These are phyloP conservation scores for Falco peregrinus DNA, from an alignment of 2,797 vertebrate species.

Conservation along the genomic window DNA sequence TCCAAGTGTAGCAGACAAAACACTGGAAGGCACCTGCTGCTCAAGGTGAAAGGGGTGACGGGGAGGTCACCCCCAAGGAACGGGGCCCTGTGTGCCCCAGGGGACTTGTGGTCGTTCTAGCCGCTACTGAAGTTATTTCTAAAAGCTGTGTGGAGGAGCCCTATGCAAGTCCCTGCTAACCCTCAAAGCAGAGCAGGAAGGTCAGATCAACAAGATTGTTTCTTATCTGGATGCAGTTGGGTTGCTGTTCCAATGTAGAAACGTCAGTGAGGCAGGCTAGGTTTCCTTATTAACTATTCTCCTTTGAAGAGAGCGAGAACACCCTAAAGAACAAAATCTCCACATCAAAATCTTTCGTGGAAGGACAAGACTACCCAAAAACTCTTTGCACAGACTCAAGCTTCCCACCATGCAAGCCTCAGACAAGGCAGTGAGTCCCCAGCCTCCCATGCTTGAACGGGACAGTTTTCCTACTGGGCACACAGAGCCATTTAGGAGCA, in stretches of 20 bases:
- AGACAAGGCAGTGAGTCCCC: not conserved
- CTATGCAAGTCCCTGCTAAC: not conserved
- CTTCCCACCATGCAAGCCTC: not conserved
- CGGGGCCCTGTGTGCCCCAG: accelerated
- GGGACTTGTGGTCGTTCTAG: not conserved
- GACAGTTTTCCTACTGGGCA: not conserved
- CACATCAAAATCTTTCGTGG: not conserved
- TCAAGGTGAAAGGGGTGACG: not conserved
- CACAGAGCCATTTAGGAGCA: not conserved
- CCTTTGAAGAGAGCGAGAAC: not conserved
- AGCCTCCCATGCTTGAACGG: accelerated
- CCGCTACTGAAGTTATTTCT: not conserved
- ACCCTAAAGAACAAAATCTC: not conserved
- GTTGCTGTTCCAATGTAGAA: not conserved
- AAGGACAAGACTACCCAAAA: not conserved
- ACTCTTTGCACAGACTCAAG: not conserved
- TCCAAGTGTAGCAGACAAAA: not conserved
- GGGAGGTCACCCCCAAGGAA: not conserved
- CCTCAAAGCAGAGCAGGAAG: not conserved
- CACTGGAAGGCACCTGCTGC: not conserved
- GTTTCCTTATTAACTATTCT: not conserved
- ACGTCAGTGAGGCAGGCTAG: not conserved
- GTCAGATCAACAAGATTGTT: not conserved
- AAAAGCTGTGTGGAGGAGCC: not conserved
- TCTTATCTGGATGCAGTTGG: not conserved